Evolutionary conservation across 2,113 vertebrate genomes (phyloP), one percentile per base, ranked within the genome.

Genomic region (Microcebus lehilahytsara): DNA sequence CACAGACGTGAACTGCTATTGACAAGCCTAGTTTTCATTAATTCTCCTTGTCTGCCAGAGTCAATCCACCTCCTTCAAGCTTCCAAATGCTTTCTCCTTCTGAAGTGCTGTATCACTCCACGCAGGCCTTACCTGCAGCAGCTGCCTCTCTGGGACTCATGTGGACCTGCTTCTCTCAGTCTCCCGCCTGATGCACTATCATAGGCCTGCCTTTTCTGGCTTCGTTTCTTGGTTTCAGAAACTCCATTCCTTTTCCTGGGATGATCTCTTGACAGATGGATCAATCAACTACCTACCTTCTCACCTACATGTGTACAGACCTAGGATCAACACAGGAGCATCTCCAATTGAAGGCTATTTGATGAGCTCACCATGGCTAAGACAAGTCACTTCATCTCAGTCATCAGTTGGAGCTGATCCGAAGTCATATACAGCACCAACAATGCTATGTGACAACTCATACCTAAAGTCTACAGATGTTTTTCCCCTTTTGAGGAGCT

Each of bases 401-500:
- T 74, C 87, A 72, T 32, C 67, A 85, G 42, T 37, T 91, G 90
- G 19, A 96, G 79, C 46, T 94, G 37, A 94, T 79, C 75, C 97
- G 72, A 96, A 89, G 49, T 95, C 78, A 66, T 77, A 42, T 0
- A 25, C 53, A 90, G 67, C 53, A 58, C 11, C 9, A 64, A 95
- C 3, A 96, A 88, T 42, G 56, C 25, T 37, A 0, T 2, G 58
- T 8, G 42, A 66, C 40, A 92, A 80, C 6, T 34, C 9, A 92
- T 27, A 75, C 5, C 62, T 84, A 67, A 85, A 37, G 58, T 37
- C 95, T 96, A 51, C 71, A 72, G 34, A 93, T 80, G 56, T 77
- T 80, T 88, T 88, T 90, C 94, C 83, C 51, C 95, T 95, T 97
- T 89, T 3, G 12, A 10, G 60, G n/a, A 72, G 66, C 95, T 98